Percentiles rank a stretch among this genome's conserved stretches.
These are phyloP conservation scores for Tethya wilhelma DNA, from an alignment of 37 sponge, comb jelly and placozoan genomes.

Conservation along the genomic window DNA sequence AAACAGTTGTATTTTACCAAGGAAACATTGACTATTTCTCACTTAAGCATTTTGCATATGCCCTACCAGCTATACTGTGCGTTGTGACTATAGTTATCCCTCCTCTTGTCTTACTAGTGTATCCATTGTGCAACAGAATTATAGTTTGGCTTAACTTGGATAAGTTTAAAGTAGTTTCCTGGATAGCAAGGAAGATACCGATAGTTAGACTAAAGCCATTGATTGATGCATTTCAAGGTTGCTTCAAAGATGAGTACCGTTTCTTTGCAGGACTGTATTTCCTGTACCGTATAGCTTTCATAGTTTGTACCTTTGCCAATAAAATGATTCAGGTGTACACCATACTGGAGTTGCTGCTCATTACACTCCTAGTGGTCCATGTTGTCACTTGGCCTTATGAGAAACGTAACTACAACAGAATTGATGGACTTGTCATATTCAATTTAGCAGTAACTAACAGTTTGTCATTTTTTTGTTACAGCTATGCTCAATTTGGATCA, in stretches of 20 bases:
- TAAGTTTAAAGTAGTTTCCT: slow-evolving; percentile 15
- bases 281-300: slow-evolving; percentile 5
- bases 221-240: slow-evolving; percentile 41
- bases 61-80: slow-evolving; percentile 34
- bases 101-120: slow-evolving; percentile 28
- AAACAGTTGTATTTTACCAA: slow-evolving; percentile 8
- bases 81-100: slow-evolving; percentile 7
- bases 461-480: no score
- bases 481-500: no score
- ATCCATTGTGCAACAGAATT: slow-evolving; percentile 29
- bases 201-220: slow-evolving; percentile 36
- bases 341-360: not conserved
- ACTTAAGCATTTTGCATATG: slow-evolving; percentile 41
- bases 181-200: slow-evolving; percentile 6
- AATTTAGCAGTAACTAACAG: slow-evolving; percentile 29
- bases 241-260: slow-evolving; percentile 40
- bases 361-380: slow-evolving; percentile 23
- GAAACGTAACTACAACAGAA: slow-evolving; percentile 16
- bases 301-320: not conserved
- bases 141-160: slow-evolving; percentile 14
- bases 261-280: slow-evolving; percentile 64
- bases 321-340: not conserved
- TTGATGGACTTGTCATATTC: slow-evolving; percentile 39
- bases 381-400: slow-evolving; percentile 41
- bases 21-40: slow-evolving; percentile 35